These are phyloP conservation scores for Oncorhynchus tshawytscha DNA, from an alignment of 2,113 vertebrate genomes.

Conservation along the genomic window DNA sequence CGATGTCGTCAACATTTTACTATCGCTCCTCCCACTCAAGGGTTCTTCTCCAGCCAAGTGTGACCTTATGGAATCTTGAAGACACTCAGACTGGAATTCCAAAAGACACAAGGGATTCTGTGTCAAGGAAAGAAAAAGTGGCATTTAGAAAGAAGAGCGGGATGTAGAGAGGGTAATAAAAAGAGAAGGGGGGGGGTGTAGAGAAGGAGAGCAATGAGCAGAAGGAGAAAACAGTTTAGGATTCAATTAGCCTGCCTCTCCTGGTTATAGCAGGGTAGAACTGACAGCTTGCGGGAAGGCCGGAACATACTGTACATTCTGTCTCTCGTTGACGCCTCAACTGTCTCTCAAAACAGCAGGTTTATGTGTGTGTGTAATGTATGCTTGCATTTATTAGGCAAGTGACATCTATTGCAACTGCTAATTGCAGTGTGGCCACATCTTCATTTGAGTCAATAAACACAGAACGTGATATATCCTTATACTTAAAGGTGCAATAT, in stretches of 20 bases:
- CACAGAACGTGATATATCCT: too few species aligned
- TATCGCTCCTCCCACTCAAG: not conserved
- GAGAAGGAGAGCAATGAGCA: constrained; percentile 32
- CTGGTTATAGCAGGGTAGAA: constrained; percentile 45
- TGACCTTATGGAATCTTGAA: too few species aligned
- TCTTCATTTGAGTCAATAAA: too few species aligned
- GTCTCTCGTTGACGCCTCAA: constrained; percentile 26
- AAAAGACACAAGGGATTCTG: not conserved
- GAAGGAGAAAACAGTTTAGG: constrained; percentile 47
- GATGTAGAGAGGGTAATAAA: not conserved
- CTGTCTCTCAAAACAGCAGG: not conserved
- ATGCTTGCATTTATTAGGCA: not conserved
- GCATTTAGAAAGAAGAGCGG: not conserved
- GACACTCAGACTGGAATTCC: too few species aligned
- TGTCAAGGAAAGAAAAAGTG: not conserved
- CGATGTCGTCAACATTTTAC: not conserved
- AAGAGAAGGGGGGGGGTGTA: too few species aligned
- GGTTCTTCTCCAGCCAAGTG: not conserved
- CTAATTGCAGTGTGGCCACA: too few species aligned
- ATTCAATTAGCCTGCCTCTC: constrained; percentile 63
- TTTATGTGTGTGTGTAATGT: not conserved
- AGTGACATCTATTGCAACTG: too few species aligned
- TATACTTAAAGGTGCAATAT: too few species aligned
- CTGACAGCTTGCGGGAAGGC: constrained; percentile 42
- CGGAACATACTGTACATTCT: constrained; percentile 16